Conservation (phyloP, 2,888 invertebrate genomes). For the Amphimallon solstitiale region DNA sequence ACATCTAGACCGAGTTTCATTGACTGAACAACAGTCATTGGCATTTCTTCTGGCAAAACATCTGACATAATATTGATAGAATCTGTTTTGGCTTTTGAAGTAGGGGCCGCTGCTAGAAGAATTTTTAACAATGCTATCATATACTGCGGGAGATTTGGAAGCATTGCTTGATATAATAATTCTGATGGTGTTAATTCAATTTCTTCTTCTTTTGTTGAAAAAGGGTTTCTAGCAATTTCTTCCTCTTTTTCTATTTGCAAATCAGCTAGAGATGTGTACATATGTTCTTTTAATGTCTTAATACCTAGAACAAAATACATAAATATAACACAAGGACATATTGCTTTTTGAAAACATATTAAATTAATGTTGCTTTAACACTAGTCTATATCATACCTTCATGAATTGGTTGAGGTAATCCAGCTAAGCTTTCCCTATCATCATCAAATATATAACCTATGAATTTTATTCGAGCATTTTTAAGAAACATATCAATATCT, state of each 20-base stretch:
- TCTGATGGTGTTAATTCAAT: slow-evolving; percentile 87
- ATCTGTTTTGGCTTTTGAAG: slow-evolving; percentile 98
- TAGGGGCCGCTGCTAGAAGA: slow-evolving; percentile 95
- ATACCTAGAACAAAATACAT: slow-evolving; percentile 7
- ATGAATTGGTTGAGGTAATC: slow-evolving; percentile 95
- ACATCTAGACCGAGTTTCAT: slow-evolving; percentile 97
- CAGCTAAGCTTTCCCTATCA: slow-evolving; percentile 90
- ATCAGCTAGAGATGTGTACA: slow-evolving; percentile 94
- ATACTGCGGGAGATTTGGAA: slow-evolving; percentile 96
- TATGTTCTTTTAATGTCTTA: slow-evolving; percentile 69
- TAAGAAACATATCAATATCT: slow-evolving; percentile 92
- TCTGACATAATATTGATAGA: slow-evolving; percentile 99
- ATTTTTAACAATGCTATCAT: slow-evolving; percentile 98
- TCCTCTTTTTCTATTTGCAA: slow-evolving; percentile 91
- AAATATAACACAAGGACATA: too few relatives aligned
- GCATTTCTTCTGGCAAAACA: slow-evolving; percentile 97
- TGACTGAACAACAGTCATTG: slow-evolving; percentile 94
- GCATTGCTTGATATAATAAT: slow-evolving; percentile 90
- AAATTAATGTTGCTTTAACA: slow-evolving; percentile 77
- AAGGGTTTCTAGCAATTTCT: slow-evolving; percentile 89
- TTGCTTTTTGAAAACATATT: too few relatives aligned
- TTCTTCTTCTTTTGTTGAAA: slow-evolving; percentile 84
- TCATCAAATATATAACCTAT: slow-evolving; percentile 92
- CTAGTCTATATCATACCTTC: slow-evolving; percentile 92
- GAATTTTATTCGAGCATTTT: slow-evolving; percentile 92